Evolutionary conservation across 23 tunicate species (phyloP).

Genomic region (Halocynthia roretzi): DNA sequence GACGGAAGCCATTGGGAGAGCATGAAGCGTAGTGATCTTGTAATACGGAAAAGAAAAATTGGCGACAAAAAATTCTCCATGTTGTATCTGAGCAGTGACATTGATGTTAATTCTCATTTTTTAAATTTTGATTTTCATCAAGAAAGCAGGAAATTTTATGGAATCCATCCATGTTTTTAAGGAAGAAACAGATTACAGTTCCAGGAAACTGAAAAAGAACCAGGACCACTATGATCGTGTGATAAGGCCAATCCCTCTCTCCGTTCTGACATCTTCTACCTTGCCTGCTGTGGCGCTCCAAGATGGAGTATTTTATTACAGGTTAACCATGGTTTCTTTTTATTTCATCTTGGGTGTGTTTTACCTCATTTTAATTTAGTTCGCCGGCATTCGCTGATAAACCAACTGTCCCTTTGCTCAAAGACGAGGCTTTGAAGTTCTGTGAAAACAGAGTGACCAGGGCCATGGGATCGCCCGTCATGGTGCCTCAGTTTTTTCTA

Average conservation of each 20-base stretch:
- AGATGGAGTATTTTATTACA: constrained; percentile 45
- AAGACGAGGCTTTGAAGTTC: constrained; percentile 3
- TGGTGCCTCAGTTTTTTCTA: not conserved
- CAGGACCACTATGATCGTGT: constrained; percentile 20
- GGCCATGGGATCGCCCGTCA: not conserved
- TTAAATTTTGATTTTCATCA: not conserved
- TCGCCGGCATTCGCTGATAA: not conserved
- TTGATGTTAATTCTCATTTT: not conserved
- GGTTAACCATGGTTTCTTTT: not conserved
- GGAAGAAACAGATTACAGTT: not conserved
- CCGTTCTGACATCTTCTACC: constrained; percentile 12
- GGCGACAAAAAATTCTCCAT: constrained; percentile 31
- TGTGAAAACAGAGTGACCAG: not conserved
- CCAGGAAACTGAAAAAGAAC: constrained; percentile 6
- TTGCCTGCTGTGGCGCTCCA: constrained; percentile 42
- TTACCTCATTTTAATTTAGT: not conserved
- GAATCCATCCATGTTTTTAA: not conserved
- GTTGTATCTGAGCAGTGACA: constrained; percentile 13
- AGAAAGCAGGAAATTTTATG: not conserved
- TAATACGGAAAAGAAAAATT: constrained; percentile 33
- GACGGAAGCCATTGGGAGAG: constrained; percentile 46
- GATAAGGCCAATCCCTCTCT: constrained; percentile 22
- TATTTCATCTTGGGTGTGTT: not conserved
- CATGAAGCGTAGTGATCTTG: constrained; percentile 13
- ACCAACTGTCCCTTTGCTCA: not conserved